Conservation (phyloP, 2,888 invertebrate genomes). For the Melinaea menophilus region DNA sequence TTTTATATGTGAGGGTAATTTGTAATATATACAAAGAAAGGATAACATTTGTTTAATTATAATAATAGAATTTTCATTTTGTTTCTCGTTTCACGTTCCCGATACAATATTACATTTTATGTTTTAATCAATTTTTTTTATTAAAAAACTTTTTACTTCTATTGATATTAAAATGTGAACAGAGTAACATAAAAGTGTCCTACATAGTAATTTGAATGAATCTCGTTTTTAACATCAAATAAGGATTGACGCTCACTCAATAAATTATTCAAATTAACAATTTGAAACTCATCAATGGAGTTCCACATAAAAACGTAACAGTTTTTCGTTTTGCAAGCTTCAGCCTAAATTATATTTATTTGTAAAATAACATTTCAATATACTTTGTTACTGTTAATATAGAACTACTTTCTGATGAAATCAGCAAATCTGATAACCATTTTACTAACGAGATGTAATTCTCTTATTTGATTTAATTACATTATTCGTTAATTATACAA, state of each 20-base stretch:
- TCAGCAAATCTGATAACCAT: too few species aligned
- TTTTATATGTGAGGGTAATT: slow-evolving; percentile 42
- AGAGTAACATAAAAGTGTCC: neutral
- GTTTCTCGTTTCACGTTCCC: neutral
- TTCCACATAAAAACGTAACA: slow-evolving; percentile 14
- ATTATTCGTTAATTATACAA: too few species aligned
- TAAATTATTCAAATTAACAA: slow-evolving; percentile 27
- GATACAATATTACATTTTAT: too few species aligned
- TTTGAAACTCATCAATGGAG: slow-evolving; percentile 16
- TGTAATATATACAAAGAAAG: slow-evolving; percentile 1
- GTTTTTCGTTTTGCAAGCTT: slow-evolving; percentile 5
- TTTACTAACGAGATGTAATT: too few species aligned
- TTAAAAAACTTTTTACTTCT: neutral
- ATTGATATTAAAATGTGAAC: neutral
- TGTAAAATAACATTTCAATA: neutral
- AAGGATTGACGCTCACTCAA: slow-evolving; percentile 20
- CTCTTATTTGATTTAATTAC: too few species aligned
- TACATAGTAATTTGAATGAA: slow-evolving; percentile 19
- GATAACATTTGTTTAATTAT: neutral
- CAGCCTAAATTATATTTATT: neutral
- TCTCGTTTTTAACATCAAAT: slow-evolving; percentile 17
- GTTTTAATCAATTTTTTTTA: too few species aligned
- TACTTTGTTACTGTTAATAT: too few species aligned
- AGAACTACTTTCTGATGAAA: too few species aligned
- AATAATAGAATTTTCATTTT: neutral